phyloP scores from a whole-genome alignment of 2,113 vertebrate species.

The Dendropsophus ebraccatus region DNA sequence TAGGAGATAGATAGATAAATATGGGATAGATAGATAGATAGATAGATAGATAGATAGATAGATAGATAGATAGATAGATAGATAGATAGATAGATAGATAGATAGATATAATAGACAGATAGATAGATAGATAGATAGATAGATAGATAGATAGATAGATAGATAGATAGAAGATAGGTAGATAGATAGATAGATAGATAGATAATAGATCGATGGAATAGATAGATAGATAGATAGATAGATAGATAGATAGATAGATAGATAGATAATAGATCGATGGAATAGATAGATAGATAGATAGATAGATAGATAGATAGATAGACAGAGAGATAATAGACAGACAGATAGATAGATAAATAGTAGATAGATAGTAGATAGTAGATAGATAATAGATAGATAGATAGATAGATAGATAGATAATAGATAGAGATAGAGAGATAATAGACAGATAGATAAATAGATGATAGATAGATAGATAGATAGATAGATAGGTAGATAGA shows the following conservation, averaged over 20 bases:
- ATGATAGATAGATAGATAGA: slow-evolving; percentile 7
- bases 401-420: too few species aligned
- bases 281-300: background rate
- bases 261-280: background rate
- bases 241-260: background rate
- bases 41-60: background rate
- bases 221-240: background rate
- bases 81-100: too few species aligned
- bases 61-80: background rate
- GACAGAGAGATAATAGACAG: too few species aligned
- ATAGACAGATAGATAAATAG: background rate
- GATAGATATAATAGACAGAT: too few species aligned
- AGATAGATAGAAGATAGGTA: background rate
- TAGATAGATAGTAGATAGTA: slow-evolving; percentile 2
- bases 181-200: background rate
- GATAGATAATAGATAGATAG: background rate
- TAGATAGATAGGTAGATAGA: background rate
- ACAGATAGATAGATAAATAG: too few species aligned
- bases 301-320: background rate
- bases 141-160: background rate
- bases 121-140: too few species aligned
- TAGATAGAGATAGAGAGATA: background rate
- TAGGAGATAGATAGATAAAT: background rate
- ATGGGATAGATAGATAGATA: too few species aligned
- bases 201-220: background rate